A percentile compares a stretch with the other conserved stretches of the same genome.
phyloP scores from a whole-genome alignment of 2,113 vertebrate genomes.

The Phalacrocorax pelagicus region DNA sequence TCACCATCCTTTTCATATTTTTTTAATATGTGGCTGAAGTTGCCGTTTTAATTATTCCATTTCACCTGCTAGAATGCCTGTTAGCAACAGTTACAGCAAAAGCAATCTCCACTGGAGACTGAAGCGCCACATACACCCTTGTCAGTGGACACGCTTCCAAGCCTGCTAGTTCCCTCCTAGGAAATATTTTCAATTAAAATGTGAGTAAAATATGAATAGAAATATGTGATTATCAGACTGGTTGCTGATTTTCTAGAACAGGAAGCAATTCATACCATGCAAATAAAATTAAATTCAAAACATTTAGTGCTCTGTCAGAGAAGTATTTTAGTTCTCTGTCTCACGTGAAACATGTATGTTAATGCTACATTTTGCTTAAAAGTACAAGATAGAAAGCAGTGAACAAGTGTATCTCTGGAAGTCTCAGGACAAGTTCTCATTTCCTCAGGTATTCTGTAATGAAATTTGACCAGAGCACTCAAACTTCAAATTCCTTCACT shows the following conservation, averaged over 20 bases:
- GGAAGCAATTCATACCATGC: neutral
- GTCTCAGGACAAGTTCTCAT: neutral
- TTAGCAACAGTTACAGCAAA: neutral
- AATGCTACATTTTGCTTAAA: neutral
- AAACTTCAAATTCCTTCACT: neutral
- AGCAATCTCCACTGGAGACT: neutral
- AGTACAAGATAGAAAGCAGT: neutral
- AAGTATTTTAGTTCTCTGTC: neutral
- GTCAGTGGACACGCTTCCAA: neutral
- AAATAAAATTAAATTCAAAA: neutral
- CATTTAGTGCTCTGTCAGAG: neutral
- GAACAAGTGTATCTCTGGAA: neutral
- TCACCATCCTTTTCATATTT: neutral
- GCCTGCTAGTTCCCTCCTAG: neutral
- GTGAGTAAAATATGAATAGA: neutral
- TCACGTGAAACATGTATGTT: neutral
- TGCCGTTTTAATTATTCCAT: conserved; percentile 26
- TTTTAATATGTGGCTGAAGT: neutral
- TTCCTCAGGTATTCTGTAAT: neutral
- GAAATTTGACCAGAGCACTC: neutral
- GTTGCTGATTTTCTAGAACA: neutral
- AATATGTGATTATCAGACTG: neutral
- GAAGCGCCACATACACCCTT: neutral
- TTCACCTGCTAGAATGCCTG: neutral
- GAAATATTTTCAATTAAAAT: neutral